phyloP scores from a whole-genome alignment of 2,797 vertebrate genomes.

The Pipistrellus pygmaeus region DNA sequence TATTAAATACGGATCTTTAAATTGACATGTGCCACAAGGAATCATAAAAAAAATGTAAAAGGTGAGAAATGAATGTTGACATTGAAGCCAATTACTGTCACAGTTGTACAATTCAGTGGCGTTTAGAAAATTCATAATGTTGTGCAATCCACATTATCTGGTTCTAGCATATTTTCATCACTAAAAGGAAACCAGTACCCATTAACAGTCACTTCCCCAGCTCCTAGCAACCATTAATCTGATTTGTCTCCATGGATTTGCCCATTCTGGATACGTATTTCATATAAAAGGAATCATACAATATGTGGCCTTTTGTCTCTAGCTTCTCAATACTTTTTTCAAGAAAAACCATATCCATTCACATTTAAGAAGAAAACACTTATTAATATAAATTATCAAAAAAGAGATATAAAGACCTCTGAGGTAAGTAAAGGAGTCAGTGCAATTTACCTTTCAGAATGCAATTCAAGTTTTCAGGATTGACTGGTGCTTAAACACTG shows the following conservation, averaged over 20 bases:
- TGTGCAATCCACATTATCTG: neutral
- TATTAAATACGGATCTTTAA: slow-evolving; percentile 69
- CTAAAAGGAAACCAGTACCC: neutral
- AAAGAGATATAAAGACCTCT: slow-evolving; percentile 48
- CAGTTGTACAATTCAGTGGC: neutral
- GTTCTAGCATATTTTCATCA: slow-evolving; percentile 38
- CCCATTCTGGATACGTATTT: neutral
- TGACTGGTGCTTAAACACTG: slow-evolving; percentile 53
- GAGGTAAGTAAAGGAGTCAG: slow-evolving; percentile 41
- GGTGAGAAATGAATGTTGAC: slow-evolving; percentile 26
- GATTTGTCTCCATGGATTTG: neutral
- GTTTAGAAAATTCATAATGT: neutral
- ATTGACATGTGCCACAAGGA: slow-evolving; percentile 38
- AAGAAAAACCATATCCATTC: neutral
- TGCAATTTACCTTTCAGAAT: slow-evolving; percentile 67
- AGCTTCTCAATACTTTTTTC: slow-evolving; percentile 16
- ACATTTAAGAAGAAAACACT: slow-evolving; percentile 4
- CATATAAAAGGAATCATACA: slow-evolving; percentile 18
- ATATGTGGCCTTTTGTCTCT: neutral
- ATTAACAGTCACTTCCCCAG: neutral
- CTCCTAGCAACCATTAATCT: neutral
- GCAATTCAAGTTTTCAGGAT: slow-evolving; percentile 71
- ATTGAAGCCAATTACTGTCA: slow-evolving; percentile 37
- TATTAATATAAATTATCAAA: slow-evolving; percentile 27
- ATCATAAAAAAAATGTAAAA: slow-evolving; percentile 66